These are phyloP conservation scores for Hiodon tergisus DNA, from an alignment of 2,113 vertebrate genomes.

Conservation along the genomic window DNA sequence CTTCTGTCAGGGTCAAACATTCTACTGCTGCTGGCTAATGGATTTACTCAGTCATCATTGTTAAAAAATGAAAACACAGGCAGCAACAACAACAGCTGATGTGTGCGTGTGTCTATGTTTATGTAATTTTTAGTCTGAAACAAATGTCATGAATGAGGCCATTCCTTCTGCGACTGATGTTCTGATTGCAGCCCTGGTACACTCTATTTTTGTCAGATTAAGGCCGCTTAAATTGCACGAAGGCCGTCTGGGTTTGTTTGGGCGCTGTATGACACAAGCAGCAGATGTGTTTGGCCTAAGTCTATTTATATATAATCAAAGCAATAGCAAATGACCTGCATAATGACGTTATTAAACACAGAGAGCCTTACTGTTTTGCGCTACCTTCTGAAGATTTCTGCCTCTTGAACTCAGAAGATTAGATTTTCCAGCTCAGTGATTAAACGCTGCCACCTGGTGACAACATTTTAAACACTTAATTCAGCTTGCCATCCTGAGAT, in stretches of 20 bases:
- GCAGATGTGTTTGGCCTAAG: no score
- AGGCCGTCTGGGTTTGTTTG: no score
- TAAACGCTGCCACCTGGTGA: no score
- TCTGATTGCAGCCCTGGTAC: background rate
- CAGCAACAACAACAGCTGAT: constrained; percentile 1
- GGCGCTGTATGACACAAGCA: no score
- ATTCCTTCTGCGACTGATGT: background rate
- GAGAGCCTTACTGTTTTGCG: background rate
- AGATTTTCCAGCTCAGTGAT: no score
- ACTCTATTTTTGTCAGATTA: background rate
- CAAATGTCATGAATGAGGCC: background rate
- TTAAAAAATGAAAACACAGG: background rate
- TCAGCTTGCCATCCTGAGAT: no score
- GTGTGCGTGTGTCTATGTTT: background rate
- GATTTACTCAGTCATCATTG: background rate
- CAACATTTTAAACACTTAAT: no score
- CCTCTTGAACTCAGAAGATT: no score
- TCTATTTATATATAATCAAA: background rate
- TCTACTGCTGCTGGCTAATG: background rate
- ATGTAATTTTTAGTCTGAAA: background rate
- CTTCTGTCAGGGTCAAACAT: background rate
- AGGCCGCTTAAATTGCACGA: no score
- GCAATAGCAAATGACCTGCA: constrained; percentile 12
- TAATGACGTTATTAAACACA: constrained; percentile 1
- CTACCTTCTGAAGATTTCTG: background rate